A percentile compares a stretch with the other conserved stretches of the same genome.
Conservation (phyloP, 2,113 vertebrate species). For the Boulengeromyrus knoepffleri region DNA sequence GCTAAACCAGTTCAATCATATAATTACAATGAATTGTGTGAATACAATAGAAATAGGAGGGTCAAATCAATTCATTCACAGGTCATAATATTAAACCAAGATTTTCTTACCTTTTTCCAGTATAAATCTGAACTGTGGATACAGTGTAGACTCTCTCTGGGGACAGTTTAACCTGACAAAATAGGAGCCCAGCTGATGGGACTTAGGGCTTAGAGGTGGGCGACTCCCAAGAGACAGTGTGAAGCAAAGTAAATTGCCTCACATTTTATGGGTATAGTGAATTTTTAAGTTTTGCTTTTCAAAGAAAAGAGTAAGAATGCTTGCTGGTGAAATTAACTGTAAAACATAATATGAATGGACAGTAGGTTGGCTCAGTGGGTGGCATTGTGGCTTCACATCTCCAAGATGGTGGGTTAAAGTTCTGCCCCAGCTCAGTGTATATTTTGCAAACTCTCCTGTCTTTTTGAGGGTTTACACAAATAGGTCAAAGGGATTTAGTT, state of each 20-base stretch:
- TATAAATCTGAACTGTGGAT: background rate
- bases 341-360: background rate
- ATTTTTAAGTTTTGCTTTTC: background rate
- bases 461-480: background rate
- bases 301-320: background rate
- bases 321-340: background rate
- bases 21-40: background rate
- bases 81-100: background rate
- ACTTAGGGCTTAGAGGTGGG: background rate
- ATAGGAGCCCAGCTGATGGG: background rate
- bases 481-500: background rate
- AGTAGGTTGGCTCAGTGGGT: background rate
- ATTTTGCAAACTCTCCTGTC: background rate
- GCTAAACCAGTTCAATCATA: background rate
- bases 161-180: conserved; percentile 14
- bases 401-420: background rate
- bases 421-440: background rate
- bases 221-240: background rate
- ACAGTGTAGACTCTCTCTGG: background rate
- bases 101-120: background rate
- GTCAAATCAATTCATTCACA: background rate
- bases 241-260: background rate
- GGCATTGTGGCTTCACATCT: background rate
- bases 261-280: background rate
- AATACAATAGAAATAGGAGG: background rate